Base-by-base conservation (phyloP, 2,888 invertebrate species). In the Adineta ricciae region DNA sequence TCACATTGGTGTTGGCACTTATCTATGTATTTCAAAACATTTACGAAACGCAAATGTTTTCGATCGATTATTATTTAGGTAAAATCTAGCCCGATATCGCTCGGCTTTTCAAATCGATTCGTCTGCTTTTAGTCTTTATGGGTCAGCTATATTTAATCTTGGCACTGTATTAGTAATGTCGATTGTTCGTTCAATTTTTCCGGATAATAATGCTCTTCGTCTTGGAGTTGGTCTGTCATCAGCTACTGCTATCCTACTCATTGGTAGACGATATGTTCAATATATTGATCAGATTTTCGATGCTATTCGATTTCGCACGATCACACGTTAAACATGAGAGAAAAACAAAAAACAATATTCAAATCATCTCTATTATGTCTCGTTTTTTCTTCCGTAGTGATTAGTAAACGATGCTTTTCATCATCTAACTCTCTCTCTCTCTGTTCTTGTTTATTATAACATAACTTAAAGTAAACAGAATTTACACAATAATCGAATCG, bases 21-120 rank as follows among this genome's bases (percentile, higher is more conserved):
- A 78, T 38, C 16, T 78, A 41, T 78, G n/a, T 19, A n/a, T 8
- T n/a, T 78, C 78, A 7, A 78, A 78, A 41, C 78, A 78, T 41
- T 78, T 78, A n/a, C 41, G 41, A 41, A 41, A 38, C n/a, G 38
- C 78, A 9, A 11, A 38, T 38, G 1, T 21, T n/a, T 78, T 78
- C 16, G 78, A 78, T 78, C 78, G 78, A n/a, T 5, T 78, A 41
- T 11, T 78, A 78, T 78, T 41, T 78, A 78, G 78, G 78, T 78
- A 78, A 78, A 24, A 41, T 38, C 8, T 7, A 19, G 5, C 19
- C 8, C 2, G 32, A 32, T 0, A 38, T 38, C 5, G 1, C 1
- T 8, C 24, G 2, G 4, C n/a, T 38, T 38, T 9, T 21, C 0
- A 4, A 1, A 21, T 73, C 3, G 4, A 8, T 73, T 21, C 21